Base-by-base conservation (phyloP, 1,140 invertebrate genomes). In the Heliconius congener region DNA sequence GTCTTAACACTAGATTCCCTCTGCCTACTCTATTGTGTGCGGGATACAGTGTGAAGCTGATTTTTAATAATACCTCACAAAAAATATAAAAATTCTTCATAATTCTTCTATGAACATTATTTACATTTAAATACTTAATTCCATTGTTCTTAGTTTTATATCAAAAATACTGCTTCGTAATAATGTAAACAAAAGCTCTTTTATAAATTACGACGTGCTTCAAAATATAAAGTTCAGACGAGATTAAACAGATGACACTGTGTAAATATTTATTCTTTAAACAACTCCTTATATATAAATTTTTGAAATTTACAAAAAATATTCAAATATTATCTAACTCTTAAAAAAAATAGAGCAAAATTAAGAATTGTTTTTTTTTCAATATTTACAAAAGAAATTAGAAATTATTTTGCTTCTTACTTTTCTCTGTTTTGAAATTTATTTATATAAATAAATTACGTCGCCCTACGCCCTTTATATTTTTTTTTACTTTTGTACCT, bases 171-270 rank as follows among this genome's bases (percentile, higher is more conserved):
- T 46, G 42, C 42, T 46, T 46, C 42, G 42, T 46, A 60, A 60
- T 3, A 60, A 9, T 60, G n/a, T 60, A 60, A 60, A 23, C 57
- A 46, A 46, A 60, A 60, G 57, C 57, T 60, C 57, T 60, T 60
- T 60, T 60, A 60, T 23, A 60, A 60, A 60, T 60, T 60, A 60
- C 19, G 57, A 60, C 57, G 27, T 27, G 57, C 57, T 60, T 60
- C 57, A 23, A 27, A 60, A 60, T 60, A 55, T 55, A 19, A 60
- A 60, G 57, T 60, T 27, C 57, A 11, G 57, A 60, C 27, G n/a
- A 60, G 57, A 60, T 60, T 60, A 23, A 3, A 60, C 23, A 60
- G 9, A 11, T 11, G 57, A 60, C 2, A 60, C 57, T 60, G n/a
- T 60, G 23, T 11, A 3, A 60, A 60, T 60, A 60, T 60, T 60